These are phyloP conservation scores for Scortum barcoo DNA, from an alignment of 2,113 vertebrate genomes.

Conservation along the genomic window DNA sequence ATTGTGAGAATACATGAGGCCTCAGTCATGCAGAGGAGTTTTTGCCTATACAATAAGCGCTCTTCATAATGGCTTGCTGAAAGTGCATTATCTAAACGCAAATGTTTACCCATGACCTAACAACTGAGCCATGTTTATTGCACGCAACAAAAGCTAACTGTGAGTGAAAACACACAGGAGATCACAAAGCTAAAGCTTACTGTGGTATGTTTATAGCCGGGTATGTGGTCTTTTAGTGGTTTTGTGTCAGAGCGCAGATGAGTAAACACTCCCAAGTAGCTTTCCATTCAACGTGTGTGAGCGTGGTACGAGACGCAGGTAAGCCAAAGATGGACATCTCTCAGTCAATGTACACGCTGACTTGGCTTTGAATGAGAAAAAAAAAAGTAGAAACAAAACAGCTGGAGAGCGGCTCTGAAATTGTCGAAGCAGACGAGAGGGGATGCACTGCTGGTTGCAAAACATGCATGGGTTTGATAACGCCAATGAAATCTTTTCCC, in stretches of 20 bases:
- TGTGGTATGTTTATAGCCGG: constrained; percentile 66
- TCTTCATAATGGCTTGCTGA: constrained; percentile 47
- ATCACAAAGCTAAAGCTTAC: constrained; percentile 66
- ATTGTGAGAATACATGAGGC: constrained; percentile 8
- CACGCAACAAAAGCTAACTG: constrained; percentile 70
- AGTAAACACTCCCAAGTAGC: constrained; percentile 54
- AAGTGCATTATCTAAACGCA: constrained; percentile 62
- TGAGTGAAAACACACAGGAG: constrained; percentile 71
- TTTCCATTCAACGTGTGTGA: constrained; percentile 55
- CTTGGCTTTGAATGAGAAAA: background rate
- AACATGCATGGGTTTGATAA: constrained; percentile 58
- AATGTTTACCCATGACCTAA: constrained; percentile 72
- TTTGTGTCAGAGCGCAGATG: constrained; percentile 55
- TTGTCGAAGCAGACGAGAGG: background rate
- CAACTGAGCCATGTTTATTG: constrained; percentile 71
- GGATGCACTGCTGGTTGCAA: constrained; percentile 38
- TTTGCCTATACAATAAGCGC: constrained; percentile 7
- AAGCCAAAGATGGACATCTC: constrained; percentile 10
- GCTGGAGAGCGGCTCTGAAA: constrained; percentile 15
- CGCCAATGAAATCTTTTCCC: constrained; percentile 43
- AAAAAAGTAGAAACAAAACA: background rate
- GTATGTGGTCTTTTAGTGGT: constrained; percentile 63
- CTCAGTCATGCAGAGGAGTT: constrained; percentile 22
- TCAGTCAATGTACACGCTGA: background rate
- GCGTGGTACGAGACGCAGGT: constrained; percentile 36